Base-by-base conservation (phyloP, 2,888 invertebrate species). In the Cataglyphis livida region DNA sequence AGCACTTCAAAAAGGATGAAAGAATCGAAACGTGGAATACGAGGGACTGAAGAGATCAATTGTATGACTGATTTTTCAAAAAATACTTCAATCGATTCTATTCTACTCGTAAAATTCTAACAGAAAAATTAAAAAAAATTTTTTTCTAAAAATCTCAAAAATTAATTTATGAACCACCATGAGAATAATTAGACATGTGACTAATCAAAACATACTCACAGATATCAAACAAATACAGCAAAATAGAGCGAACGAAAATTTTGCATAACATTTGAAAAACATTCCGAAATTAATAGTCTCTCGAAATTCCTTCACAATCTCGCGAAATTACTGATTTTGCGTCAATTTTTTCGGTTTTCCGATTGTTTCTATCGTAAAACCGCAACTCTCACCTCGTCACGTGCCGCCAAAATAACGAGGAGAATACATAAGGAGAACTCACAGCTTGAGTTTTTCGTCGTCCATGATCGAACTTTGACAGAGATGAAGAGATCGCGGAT, bases 381-480 rank as follows among this genome's bases (percentile, higher is more conserved):
- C 6, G 7, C 64, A 35, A 6, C 21, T 35, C 18, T 10, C 54
- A 15, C n/a, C 54, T 28, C 28, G 28, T 54, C 41, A 28, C 12
- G 25, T 35, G 35, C n/a, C 1, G 68, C 61, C 12, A 79, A 28
- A 21, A 59, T 25, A 15, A 57, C 44, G n/a, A 54, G 7, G 51
- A n/a, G n/a, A 51, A 51, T 18, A 48, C 35, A 38, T 51, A 15
- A 57, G 18, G 38, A 25, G 70, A 88, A 94, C 94, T 94, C 91
- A 94, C 94, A 94, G 91, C 73, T 92, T 93, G 82, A 93, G 91
- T 87, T 91, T 93, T 86, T 94, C 94, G 86, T 93, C 92, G 87
- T 93, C 92, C 93, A 94, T 93, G 89, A 84, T 91, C 84, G 51
- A 38, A 66, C 81, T 73, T 44, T 12, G 15, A 44, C 44, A n/a